These are phyloP conservation scores for Ericerus pela DNA, from an alignment of 1,140 invertebrate species.

Conservation along the genomic window DNA sequence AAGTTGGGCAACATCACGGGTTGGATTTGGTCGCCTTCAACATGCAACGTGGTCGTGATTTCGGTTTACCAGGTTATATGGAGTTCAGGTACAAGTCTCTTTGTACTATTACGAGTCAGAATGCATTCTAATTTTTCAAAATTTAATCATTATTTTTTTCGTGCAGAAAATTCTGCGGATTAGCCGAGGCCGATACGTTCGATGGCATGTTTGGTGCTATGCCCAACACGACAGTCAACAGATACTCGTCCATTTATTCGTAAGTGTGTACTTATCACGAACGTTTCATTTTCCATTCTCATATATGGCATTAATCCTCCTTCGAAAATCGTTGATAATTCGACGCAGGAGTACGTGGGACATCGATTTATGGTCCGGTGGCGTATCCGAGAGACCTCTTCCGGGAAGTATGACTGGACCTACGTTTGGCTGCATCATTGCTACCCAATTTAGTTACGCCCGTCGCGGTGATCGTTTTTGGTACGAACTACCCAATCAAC, in stretches of 20 bases:
- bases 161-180: slow-evolving; percentile 72
- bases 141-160: neutral
- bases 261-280: slow-evolving; percentile 34
- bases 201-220: slow-evolving; percentile 74
- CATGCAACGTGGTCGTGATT: slow-evolving; percentile 65
- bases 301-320: neutral
- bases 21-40: slow-evolving; percentile 75
- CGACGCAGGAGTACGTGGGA: slow-evolving; percentile 64
- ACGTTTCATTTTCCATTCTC: neutral
- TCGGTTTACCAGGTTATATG: slow-evolving; percentile 65
- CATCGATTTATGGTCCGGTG: slow-evolving; percentile 83
- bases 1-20: slow-evolving; percentile 66
- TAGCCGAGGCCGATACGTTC: slow-evolving; percentile 60
- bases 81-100: slow-evolving; percentile 23
- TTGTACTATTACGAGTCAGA: neutral
- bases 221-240: slow-evolving; percentile 70
- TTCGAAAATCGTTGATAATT: no score
- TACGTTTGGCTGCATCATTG: slow-evolving; percentile 90
- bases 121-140: neutral
- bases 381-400: slow-evolving; percentile 68
- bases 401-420: slow-evolving; percentile 82
- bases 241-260: slow-evolving; percentile 60
- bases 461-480: slow-evolving; percentile 88
- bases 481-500: slow-evolving; percentile 63
- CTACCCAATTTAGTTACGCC: slow-evolving; percentile 84